Evolutionary conservation across 1,140 invertebrate species (phyloP).

Genomic region (Grapholita molesta): DNA sequence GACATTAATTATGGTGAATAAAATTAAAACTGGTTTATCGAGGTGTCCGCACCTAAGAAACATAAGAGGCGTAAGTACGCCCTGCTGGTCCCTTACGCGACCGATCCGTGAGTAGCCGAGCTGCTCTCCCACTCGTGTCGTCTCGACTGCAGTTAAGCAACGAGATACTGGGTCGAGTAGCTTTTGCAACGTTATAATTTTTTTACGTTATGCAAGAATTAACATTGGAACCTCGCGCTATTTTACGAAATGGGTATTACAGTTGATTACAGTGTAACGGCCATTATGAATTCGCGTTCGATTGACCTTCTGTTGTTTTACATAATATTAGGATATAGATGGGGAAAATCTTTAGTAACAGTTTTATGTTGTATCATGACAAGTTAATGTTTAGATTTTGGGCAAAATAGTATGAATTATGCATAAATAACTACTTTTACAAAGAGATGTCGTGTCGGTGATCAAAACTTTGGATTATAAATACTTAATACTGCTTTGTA

Average conservation of each 20-base stretch:
- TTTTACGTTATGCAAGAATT: slow-evolving; percentile 10
- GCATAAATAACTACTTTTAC: too few species aligned
- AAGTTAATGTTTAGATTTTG: too few species aligned
- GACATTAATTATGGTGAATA: not conserved
- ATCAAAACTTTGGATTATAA: too few species aligned
- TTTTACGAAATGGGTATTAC: slow-evolving; percentile 10
- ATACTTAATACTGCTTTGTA: too few species aligned
- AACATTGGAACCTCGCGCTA: slow-evolving; percentile 5
- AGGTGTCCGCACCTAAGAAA: not conserved
- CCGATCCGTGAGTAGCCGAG: not conserved
- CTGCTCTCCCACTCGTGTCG: slow-evolving; percentile 6
- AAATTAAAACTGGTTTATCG: not conserved
- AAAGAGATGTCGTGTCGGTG: too few species aligned
- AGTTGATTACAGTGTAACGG: not conserved
- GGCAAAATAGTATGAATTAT: too few species aligned
- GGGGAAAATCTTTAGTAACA: not conserved
- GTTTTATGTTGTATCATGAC: not conserved
- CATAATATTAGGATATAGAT: slow-evolving; percentile 1
- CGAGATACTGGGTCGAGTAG: slow-evolving; percentile 9
- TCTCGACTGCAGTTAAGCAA: slow-evolving; percentile 1
- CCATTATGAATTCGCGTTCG: not conserved
- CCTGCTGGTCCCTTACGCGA: not conserved
- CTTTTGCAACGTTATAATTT: slow-evolving; percentile 18
- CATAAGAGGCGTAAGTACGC: not conserved
- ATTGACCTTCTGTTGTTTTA: not conserved